Base-by-base conservation (phyloP, 2,888 invertebrate genomes). In the Ectemnius lituratus region DNA sequence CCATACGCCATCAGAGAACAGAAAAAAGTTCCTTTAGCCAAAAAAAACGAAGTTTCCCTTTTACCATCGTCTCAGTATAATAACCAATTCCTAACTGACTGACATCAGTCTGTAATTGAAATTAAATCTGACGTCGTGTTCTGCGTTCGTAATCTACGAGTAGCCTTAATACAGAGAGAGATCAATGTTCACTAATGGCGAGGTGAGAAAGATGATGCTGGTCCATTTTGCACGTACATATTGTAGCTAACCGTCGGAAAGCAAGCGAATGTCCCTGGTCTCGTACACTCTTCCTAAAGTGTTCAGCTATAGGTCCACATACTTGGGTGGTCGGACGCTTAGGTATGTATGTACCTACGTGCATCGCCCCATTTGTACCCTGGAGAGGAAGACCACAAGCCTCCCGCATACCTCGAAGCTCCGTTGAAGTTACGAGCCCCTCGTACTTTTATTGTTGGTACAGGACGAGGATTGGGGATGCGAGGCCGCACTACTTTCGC, bases 261-360 rank as follows among this genome's bases (percentile, higher is more conserved):
- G 70, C 62, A 76, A 73, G 73, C 70, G 74, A 56, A 67, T 52
- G 46, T n/a, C 16, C 56, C 60, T 61, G 69, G 63, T 46, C 62
- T 37, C 52, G 49, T 58, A 37, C 64, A 64, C 56, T 81, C 79
- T 81, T 75, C 56, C 63, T 70, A 47, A 45, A 78, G 63, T 45
- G 62, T 8, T 14, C 37, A 61, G 37, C 46, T 61, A 62, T 57
- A 61, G 73, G 61, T 70, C 8, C 37, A 37, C 37, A 57, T 68
- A 78, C 72, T 73, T 82, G 81, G 81, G 82, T 82, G 81, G 81
- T 74, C 82, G 74, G 47, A 61, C 57, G 62, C 20, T 37, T 37
- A 37, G 8, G 11, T 37, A 37, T 11, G 65, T 62, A 63, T 60
- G 16, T 60, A 75, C 61, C 45, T 65, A 75, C 46, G 52, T 47